Evolutionary conservation across 2,113 vertebrate genomes (phyloP).

Genomic region (Leucopsar rothschildi): DNA sequence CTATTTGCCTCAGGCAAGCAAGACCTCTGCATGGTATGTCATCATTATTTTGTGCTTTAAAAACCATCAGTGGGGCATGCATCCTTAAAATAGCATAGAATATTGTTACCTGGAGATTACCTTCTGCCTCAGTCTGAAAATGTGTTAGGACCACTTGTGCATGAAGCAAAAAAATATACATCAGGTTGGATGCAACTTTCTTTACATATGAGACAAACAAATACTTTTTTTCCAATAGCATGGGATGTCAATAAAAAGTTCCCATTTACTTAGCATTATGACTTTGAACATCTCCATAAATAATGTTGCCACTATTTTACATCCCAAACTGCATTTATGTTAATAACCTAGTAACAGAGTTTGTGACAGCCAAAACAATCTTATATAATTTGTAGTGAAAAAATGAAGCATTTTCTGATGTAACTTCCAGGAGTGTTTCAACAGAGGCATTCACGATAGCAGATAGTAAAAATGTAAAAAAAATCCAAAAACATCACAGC

Average conservation of each 20-base stretch:
- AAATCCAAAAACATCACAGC: neutral
- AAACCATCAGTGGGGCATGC: slow-evolving; percentile 23
- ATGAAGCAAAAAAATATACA: neutral
- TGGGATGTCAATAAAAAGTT: neutral
- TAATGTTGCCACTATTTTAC: neutral
- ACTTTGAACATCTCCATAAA: neutral
- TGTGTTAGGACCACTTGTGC: neutral
- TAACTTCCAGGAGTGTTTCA: neutral
- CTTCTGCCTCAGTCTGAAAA: slow-evolving; percentile 13
- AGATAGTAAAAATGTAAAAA: neutral
- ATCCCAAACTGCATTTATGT: neutral
- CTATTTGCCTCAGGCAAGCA: slow-evolving; percentile 45
- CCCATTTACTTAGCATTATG: neutral
- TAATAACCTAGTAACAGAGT: neutral
- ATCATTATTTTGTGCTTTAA: slow-evolving; percentile 57
- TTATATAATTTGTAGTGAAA: neutral
- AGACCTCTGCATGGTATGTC: slow-evolving; percentile 42
- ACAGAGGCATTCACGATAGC: neutral
- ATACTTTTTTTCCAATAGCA: neutral
- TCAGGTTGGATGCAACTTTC: neutral
- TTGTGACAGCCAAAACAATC: neutral
- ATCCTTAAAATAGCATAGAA: slow-evolving; percentile 47
- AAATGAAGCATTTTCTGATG: neutral
- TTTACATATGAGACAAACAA: neutral
- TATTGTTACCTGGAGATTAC: slow-evolving; percentile 38